phyloP scores from a whole-genome alignment of 2,113 vertebrate genomes.

The Mustelus asterias region DNA sequence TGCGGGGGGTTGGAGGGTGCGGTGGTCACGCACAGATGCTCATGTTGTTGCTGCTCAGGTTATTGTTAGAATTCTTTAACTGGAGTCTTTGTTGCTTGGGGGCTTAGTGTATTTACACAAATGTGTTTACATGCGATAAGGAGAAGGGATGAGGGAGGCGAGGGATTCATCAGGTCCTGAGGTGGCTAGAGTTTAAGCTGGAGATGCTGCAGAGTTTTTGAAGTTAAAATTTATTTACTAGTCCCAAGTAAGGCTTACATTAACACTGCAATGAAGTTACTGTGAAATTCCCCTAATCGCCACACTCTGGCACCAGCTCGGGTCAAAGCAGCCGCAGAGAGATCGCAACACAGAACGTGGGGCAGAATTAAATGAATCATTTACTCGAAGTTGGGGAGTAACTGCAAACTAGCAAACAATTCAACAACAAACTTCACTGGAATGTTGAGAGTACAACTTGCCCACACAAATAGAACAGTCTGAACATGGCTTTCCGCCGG shows the following conservation, averaged over 20 bases:
- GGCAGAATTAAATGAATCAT: no score
- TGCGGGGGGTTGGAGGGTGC: no score
- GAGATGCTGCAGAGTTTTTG: neutral
- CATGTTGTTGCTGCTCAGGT: no score
- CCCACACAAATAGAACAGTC: neutral
- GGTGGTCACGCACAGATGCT: no score
- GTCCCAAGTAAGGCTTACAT: no score
- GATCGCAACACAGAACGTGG: neutral
- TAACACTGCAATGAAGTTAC: no score
- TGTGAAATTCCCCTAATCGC: no score
- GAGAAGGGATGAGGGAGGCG: neutral
- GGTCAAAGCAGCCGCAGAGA: neutral
- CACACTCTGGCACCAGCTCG: no score
- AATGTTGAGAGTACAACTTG: neutral
- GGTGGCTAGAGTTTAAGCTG: neutral
- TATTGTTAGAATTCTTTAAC: no score
- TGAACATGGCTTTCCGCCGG: neutral
- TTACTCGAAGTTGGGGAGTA: neutral
- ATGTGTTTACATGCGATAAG: neutral
- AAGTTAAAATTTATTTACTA: no score
- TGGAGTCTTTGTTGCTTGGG: neutral
- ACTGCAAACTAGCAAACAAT: neutral
- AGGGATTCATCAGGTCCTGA: neutral
- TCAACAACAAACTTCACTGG: neutral
- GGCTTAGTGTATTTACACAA: neutral